phyloP scores from a whole-genome alignment of 1,140 invertebrate species.

The Luehdorfia chinensis region DNA sequence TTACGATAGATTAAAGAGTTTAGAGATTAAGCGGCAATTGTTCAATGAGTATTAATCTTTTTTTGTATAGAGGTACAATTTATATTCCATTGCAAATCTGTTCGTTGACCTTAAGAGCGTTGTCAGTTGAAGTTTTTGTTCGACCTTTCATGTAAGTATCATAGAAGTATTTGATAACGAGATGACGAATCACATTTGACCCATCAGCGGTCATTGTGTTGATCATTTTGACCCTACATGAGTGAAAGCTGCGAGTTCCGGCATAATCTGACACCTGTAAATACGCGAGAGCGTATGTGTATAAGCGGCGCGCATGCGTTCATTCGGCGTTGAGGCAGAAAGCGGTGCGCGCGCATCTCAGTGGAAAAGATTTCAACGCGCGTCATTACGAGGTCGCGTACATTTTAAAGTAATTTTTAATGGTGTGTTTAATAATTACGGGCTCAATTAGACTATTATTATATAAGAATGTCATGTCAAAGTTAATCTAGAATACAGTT shows the following conservation, averaged over 20 bases:
- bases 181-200: slow-evolving; percentile 12
- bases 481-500: background rate
- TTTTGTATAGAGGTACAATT: background rate
- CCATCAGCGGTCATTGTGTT: too few relatives aligned
- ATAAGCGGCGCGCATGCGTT: slow-evolving; percentile 30
- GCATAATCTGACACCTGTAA: slow-evolving; percentile 60
- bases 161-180: slow-evolving; percentile 17
- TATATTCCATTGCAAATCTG: background rate
- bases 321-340: slow-evolving; percentile 45
- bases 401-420: too few relatives aligned
- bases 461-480: slow-evolving; percentile 15
- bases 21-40: too few relatives aligned
- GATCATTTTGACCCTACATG: slow-evolving; percentile 47
- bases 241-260: slow-evolving; percentile 68
- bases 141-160: background rate
- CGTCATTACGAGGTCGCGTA: background rate
- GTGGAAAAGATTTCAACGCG: slow-evolving; percentile 24
- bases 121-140: background rate
- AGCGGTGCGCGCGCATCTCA: slow-evolving; percentile 48
- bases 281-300: slow-evolving; percentile 43
- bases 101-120: background rate
- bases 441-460: too few relatives aligned
- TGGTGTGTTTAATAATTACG: too few relatives aligned
- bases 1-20: too few relatives aligned
- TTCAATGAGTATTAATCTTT: background rate